These are phyloP conservation scores for Sorex araneus DNA, from an alignment of 2,113 vertebrate species.

Conservation along the genomic window DNA sequence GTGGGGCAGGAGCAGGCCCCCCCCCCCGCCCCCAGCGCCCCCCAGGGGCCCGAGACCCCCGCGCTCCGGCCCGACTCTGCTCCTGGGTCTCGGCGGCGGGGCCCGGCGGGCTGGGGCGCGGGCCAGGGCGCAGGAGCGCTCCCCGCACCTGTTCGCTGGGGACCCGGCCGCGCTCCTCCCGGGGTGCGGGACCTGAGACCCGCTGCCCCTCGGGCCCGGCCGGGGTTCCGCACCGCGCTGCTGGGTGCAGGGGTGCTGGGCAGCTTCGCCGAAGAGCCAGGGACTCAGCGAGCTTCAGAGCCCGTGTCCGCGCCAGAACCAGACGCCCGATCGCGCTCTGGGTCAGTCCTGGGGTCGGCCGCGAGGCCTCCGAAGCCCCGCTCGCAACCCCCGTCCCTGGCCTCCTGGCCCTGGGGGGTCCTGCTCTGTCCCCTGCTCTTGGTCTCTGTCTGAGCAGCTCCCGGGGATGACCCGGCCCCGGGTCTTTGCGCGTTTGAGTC, in stretches of 20 bases:
- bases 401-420: neutral
- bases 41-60: no score
- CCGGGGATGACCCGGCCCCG: neutral
- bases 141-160: constrained; percentile 1
- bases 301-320: neutral
- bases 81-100: neutral
- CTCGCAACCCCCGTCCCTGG: neutral
- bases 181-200: neutral
- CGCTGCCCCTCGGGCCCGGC: neutral
- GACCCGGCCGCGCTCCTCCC: neutral
- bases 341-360: no score
- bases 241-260: neutral
- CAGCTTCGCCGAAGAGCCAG: neutral
- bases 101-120: neutral
- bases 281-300: neutral
- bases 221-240: neutral
- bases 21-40: neutral
- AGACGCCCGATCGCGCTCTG: neutral
- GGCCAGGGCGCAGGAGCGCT: neutral
- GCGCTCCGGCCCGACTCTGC: neutral
- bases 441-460: neutral
- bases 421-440: neutral
- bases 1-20: neutral
- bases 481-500: rapidly evolving
- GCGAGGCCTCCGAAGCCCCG: rapidly evolving